Conservation (phyloP, 2,888 invertebrate genomes). For the Lacanobia oleracea region DNA sequence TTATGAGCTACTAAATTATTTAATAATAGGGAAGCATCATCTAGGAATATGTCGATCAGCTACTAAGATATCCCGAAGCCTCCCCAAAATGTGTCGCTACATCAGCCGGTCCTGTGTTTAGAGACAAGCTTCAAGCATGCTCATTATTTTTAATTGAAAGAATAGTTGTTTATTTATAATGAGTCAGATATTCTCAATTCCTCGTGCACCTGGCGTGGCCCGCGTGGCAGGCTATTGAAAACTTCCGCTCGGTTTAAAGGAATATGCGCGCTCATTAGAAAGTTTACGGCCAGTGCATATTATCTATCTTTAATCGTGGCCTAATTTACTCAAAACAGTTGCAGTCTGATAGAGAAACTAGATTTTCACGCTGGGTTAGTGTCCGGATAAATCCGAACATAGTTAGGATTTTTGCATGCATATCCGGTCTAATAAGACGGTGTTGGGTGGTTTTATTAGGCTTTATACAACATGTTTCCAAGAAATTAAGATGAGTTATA, state of each 20-base stretch:
- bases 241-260: conserved; percentile 10
- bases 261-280: conserved; percentile 36
- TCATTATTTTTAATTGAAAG: conserved; percentile 14
- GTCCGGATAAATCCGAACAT: too few relatives aligned
- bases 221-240: conserved; percentile 10
- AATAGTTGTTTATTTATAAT: background rate
- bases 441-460: background rate
- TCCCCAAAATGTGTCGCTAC: background rate
- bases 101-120: background rate
- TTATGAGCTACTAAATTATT: too few relatives aligned
- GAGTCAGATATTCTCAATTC: conserved; percentile 20
- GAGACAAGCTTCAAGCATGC: background rate
- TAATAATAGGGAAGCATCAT: too few relatives aligned
- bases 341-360: background rate
- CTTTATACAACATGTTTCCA: too few relatives aligned
- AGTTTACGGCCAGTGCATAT: background rate
- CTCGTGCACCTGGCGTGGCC: conserved; percentile 21
- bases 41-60: too few relatives aligned
- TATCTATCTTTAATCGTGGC: conserved; percentile 16
- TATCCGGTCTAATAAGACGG: too few relatives aligned
- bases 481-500: too few relatives aligned
- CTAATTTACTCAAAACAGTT: conserved; percentile 9
- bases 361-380: background rate
- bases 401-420: too few relatives aligned
- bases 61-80: too few relatives aligned